Percentiles rank a stretch among this genome's conserved stretches.
Conservation (phyloP, 2,888 invertebrate species). For the Tupiocoris notatus region DNA sequence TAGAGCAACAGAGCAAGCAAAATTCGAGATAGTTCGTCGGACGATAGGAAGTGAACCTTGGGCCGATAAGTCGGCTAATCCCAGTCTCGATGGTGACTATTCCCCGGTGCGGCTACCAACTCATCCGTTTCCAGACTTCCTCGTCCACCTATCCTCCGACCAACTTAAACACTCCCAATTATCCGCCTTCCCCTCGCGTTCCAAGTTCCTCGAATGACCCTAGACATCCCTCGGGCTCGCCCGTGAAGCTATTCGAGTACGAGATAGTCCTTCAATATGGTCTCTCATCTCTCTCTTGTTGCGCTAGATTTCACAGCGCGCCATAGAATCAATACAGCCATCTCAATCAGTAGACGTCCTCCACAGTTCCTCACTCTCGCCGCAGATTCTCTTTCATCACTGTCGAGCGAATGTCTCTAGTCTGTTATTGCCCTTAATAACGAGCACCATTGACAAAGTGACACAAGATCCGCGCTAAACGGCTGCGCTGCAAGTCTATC, state of each 20-base stretch:
- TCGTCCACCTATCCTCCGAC: neutral
- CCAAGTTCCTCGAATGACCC: neutral
- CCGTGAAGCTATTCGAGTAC: neutral
- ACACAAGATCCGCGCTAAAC: too few species aligned
- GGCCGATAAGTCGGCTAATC: constrained; percentile 9
- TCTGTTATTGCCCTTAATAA: neutral
- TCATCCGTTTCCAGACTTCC: neutral
- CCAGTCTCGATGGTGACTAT: neutral
- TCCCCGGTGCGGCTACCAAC: neutral
- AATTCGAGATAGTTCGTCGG: neutral
- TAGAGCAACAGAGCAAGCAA: neutral
- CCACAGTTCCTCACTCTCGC: neutral
- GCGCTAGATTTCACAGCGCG: too few species aligned
- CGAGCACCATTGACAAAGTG: too few species aligned
- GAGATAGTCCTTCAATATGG: neutral
- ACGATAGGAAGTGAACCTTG: neutral
- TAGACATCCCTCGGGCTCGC: neutral
- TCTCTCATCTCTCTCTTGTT: neutral
- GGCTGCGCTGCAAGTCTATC: too few species aligned
- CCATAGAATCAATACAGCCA: neutral
- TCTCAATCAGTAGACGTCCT: neutral
- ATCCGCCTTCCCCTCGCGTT: neutral
- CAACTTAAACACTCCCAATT: constrained; percentile 20
- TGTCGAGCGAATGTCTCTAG: neutral
- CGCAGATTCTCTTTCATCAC: neutral